phyloP scores from a whole-genome alignment of 37 sponge, comb jelly and placozoan genomes.

The Beroe forskalii region DNA sequence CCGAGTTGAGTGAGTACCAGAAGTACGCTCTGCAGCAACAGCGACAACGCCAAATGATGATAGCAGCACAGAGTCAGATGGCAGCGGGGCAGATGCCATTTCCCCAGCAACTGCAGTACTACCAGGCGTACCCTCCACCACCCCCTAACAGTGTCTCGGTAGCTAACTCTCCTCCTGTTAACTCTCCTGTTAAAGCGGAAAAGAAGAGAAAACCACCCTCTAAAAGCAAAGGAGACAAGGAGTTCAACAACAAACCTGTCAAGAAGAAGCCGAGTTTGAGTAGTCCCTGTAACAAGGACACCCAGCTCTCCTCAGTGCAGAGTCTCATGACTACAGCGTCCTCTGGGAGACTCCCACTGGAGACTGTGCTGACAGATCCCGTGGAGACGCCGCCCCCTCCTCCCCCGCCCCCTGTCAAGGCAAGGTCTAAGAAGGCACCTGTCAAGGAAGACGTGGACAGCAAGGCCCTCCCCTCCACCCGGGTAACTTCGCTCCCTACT shows the following conservation, averaged over 20 bases:
- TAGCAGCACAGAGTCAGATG: conserved; percentile 13
- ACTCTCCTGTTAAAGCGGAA: conserved; percentile 5
- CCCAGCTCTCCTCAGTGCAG: neutral
- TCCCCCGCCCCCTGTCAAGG: no score
- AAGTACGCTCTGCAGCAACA: neutral
- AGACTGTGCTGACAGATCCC: neutral
- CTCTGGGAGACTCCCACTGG: conserved; percentile 16
- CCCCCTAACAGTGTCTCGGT: neutral
- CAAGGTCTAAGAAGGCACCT: conserved; percentile 7
- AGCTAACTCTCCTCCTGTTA: neutral
- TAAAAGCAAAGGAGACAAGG: neutral
- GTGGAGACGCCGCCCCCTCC: neutral
- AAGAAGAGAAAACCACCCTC: conserved; percentile 11
- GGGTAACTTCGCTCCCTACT: neutral
- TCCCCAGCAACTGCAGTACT: neutral
- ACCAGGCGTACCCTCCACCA: neutral
- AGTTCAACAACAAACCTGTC: neutral
- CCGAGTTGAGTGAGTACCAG: conserved; percentile 30
- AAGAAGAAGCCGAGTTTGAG: conserved; percentile 44
- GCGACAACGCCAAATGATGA: conserved; percentile 5
- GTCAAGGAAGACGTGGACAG: neutral
- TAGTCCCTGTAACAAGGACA: neutral
- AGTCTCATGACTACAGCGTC: conserved; percentile 51
- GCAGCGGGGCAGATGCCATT: neutral
- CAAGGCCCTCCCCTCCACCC: no score